Percentiles rank a stretch among this genome's conserved stretches.
Evolutionary conservation across 2,113 vertebrate genomes (phyloP).

Genomic region (Neogale vison): DNA sequence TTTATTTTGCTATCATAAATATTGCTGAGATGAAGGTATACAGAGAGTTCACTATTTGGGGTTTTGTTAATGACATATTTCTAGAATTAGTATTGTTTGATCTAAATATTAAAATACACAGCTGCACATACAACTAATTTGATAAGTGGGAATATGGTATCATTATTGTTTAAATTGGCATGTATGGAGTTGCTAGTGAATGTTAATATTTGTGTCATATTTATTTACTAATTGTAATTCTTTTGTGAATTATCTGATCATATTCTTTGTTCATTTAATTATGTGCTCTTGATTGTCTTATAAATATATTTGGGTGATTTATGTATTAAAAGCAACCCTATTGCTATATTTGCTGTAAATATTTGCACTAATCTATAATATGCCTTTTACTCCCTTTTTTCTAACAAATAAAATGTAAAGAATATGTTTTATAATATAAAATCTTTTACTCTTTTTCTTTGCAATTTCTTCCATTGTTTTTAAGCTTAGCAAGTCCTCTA

Average conservation of each 20-base stretch:
- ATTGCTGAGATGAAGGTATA: neutral
- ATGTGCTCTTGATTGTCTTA: neutral
- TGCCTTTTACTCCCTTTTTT: neutral
- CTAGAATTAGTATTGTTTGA: slow-evolving; percentile 38
- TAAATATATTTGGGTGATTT: neutral
- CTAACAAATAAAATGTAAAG: neutral
- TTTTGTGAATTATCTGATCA: neutral
- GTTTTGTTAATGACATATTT: neutral
- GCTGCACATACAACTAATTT: neutral
- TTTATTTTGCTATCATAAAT: neutral
- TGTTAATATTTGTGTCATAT: neutral
- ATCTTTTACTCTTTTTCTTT: neutral
- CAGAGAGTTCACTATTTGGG: neutral
- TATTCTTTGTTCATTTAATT: neutral
- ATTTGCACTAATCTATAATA: neutral
- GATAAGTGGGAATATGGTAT: neutral
- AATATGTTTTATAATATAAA: neutral
- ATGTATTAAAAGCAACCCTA: neutral
- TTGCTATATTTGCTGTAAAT: neutral
- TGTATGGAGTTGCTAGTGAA: neutral
- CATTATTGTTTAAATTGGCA: neutral
- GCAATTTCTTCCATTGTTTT: neutral
- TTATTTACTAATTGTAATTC: slow-evolving; percentile 21
- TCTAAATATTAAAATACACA: slow-evolving; percentile 1
- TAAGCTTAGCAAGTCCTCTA: neutral